Base-by-base conservation (phyloP, 2,888 invertebrate species). In the Drosophila barbarae region DNA sequence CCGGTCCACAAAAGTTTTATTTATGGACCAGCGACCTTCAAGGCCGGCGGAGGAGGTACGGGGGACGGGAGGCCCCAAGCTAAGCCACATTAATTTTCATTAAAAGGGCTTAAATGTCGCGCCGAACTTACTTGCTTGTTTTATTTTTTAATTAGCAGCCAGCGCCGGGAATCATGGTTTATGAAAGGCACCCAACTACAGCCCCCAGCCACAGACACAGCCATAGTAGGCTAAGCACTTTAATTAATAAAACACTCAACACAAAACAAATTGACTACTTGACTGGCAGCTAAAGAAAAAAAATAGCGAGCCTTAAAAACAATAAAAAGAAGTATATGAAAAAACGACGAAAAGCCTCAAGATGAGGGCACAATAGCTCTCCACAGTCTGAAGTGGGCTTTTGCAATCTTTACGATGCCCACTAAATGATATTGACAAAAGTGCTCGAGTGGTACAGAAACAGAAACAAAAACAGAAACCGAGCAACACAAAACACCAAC, bases 401-500 rank as follows among this genome's bases (percentile, higher is more conserved):
- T 80, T 71, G 85, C 81, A 81, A 85, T 85, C 81, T 84, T 81
- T 81, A 83, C 75, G 77, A 77, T 81, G 84, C 81, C 84, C 85
- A 83, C 81, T 73, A 83, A 83, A 80, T 83, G 81, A 85, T 81
- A 81, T 81, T 85, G 81, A 85, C 85, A 85, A 79, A 79, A 84
- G 69, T 72, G 71, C 71, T 85, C 69, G 47, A 81, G 81, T 80
- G 72, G 64, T 70, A 76, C 39, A 60, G 36, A 59, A 58, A 39
- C 46, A 46, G 46, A 46, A 47, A 47, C 46, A 47, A 47, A 55
- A 36, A 18, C 39, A 63, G 30, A 44, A 47, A 32, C 30, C 28
- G 46, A 41, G 36, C 15, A 26, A 5, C 46, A 36, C 46, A 49
- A 54, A 59, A 63, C 69, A 79, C 65, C 54, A 67, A 65, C 75